Evolutionary conservation across 2,797 vertebrate species (phyloP).

Genomic region (Crocodylus rhombifer): DNA sequence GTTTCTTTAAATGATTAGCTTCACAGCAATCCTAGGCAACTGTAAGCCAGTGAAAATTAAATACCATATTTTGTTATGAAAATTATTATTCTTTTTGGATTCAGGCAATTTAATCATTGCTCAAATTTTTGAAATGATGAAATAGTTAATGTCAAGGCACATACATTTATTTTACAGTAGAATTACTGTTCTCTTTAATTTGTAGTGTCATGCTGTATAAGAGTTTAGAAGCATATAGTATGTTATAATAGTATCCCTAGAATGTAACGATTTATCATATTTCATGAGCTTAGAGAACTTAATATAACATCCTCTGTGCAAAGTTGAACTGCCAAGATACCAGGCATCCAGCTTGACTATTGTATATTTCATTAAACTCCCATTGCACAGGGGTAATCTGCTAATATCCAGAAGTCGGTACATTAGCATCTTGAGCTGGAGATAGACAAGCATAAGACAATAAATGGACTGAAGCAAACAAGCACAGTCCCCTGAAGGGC

Average conservation of each 20-base stretch:
- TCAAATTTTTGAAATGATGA: conserved; percentile 23
- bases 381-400: conserved; percentile 45
- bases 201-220: not conserved
- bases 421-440: conserved; percentile 52
- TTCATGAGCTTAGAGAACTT: conserved; percentile 35
- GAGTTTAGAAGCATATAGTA: not conserved
- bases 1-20: not conserved
- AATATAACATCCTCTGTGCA: conserved; percentile 35
- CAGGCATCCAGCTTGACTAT: conserved; percentile 31
- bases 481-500: conserved; percentile 39
- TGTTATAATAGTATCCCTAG: not conserved
- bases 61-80: not conserved
- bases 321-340: conserved; percentile 62
- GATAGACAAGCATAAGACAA: conserved; percentile 59
- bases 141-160: not conserved
- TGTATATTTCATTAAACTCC: conserved; percentile 66
- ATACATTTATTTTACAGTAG: conserved; percentile 8
- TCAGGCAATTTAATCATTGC: not conserved
- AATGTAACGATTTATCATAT: conserved; percentile 20
- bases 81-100: not conserved
- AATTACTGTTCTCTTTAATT: conserved; percentile 7
- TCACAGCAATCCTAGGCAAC: not conserved
- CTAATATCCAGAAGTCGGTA: conserved; percentile 59
- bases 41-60: not conserved
- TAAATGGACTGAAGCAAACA: conserved; percentile 66